Base-by-base conservation (phyloP, 2,888 invertebrate genomes). In the Schrankia costaestrigalis region DNA sequence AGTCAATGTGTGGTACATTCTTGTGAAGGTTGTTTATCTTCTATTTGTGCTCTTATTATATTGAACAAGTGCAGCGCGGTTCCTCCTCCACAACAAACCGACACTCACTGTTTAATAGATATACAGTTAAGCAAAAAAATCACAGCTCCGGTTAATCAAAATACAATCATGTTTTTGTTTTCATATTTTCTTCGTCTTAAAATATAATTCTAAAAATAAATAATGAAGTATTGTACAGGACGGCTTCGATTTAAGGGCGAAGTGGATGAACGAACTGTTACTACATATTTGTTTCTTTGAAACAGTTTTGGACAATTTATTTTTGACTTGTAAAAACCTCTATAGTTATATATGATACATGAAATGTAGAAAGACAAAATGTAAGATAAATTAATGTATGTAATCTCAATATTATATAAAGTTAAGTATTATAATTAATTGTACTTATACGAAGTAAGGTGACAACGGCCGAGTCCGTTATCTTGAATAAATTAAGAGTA, bases 111-210 rank as follows among this genome's bases (percentile, higher is more conserved):
- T 55, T 56, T 53, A 49, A 75, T 69, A 78, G 70, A 75, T 63
- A 75, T 70, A 83, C 72, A 80, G 71, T 73, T 81, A 82, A 81
- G 78, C 80, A 84, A 85, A 60, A 21, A 83, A 87, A 87, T 87
- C 87, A 87, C 87, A 87, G 87, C 87, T 86, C 86, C 82, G 79
- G 83, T 83, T 85, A 80, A 77, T 84, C 83, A 85, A 85, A 78
- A 78, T 82, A 78, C 76, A 78, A 78, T 78, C 68, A 75, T 71
- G 69, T 81, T 85, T 80, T 78, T 76, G 78, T 79, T 80, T 78
- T 70, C 69, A 51, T 56, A 43, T 77, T 74, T 69, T 55, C 49
- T 71, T 78, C 75, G 58, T 61, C 78, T 80, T 84, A 83, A 65
- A 65, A 58, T 72, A 74, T 71, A 78, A 73, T 58, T 71, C 74